Percentiles rank a stretch among this genome's conserved stretches.
These are phyloP conservation scores for Cephus pygmeus DNA, from an alignment of 2,888 invertebrate genomes.

Conservation along the genomic window DNA sequence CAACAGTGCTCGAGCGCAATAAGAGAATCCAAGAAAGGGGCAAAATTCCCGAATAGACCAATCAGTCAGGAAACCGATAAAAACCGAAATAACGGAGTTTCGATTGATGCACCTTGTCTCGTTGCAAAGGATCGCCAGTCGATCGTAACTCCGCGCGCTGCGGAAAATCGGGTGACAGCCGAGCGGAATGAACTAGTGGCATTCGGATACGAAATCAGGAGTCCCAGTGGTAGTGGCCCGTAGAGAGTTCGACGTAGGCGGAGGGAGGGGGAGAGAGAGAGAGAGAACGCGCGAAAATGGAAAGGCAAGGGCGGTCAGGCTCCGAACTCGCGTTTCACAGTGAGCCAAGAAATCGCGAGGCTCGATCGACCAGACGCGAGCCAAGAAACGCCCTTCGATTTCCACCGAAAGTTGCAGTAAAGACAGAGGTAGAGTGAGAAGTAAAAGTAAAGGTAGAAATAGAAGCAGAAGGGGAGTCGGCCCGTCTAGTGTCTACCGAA, in stretches of 20 bases:
- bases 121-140: background rate
- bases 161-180: slow-evolving; percentile 40
- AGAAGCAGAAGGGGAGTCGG: background rate
- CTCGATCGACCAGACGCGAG: background rate
- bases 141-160: background rate
- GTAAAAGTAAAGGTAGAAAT: background rate
- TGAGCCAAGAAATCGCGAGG: too few species aligned
- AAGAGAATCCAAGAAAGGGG: too few species aligned
- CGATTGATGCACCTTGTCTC: background rate
- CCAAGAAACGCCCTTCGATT: background rate
- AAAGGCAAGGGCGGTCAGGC: background rate
- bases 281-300: background rate
- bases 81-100: background rate
- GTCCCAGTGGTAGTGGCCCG: background rate
- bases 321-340: background rate
- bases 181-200: slow-evolving; percentile 21
- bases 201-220: background rate
- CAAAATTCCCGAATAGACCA: too few species aligned
- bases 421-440: background rate
- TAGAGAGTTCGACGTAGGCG: background rate
- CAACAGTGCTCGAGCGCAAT: too few species aligned
- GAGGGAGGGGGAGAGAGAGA: background rate
- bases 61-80: background rate
- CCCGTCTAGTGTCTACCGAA: background rate
- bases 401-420: background rate